phyloP scores from a whole-genome alignment of 2,797 vertebrate genomes.

The Paramormyrops hopkinsi region DNA sequence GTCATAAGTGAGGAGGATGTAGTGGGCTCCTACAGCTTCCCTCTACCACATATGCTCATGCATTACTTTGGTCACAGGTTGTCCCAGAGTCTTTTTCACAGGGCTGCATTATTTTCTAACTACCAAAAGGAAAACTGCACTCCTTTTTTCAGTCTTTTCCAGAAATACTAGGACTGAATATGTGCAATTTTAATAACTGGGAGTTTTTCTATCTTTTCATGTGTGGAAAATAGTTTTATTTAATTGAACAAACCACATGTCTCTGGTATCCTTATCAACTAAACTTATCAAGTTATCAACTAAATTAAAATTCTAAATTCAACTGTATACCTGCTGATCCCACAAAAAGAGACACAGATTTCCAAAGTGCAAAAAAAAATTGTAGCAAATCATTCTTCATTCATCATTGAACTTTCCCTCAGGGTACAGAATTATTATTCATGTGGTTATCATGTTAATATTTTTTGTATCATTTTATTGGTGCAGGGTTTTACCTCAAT shows the following conservation, averaged over 20 bases:
- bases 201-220: not conserved
- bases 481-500: not conserved
- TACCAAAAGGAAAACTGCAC: not conserved
- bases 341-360: not conserved
- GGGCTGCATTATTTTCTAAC: not conserved
- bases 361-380: not conserved
- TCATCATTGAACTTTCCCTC: not conserved
- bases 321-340: not conserved
- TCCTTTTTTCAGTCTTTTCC: not conserved
- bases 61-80: not conserved
- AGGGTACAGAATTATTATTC: not conserved
- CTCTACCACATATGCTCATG: not conserved
- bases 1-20: conserved; percentile 33
- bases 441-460: not conserved
- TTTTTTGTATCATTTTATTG: not conserved
- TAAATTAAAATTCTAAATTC: not conserved
- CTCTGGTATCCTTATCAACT: not conserved
- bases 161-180: not conserved
- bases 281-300: too few species aligned
- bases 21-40: conserved; percentile 10
- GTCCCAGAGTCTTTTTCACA: not conserved
- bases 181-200: not conserved
- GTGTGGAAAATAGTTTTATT: not conserved
- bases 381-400: not conserved
- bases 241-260: not conserved